phyloP scores from a whole-genome alignment of 1,140 invertebrate species.

The Orchesella cincta region DNA sequence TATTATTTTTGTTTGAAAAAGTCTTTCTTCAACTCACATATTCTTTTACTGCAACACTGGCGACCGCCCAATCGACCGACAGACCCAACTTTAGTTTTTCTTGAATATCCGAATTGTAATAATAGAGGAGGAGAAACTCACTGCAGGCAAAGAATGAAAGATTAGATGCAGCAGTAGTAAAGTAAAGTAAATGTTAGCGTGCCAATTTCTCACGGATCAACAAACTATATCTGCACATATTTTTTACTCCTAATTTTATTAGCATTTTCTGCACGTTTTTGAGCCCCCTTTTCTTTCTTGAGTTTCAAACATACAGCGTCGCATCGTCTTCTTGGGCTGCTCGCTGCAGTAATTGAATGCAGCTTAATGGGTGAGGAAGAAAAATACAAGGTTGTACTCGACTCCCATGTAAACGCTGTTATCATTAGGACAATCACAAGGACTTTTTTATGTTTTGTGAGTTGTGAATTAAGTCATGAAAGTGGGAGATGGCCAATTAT shows the following conservation, averaged over 20 bases:
- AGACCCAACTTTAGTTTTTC: too few relatives aligned
- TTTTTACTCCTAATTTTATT: background rate
- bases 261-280: background rate
- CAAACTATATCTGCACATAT: background rate
- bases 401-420: too few relatives aligned
- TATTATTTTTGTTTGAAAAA: too few relatives aligned
- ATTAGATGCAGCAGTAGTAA: too few relatives aligned
- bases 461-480: slow-evolving; percentile 14
- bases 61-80: too few relatives aligned
- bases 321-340: background rate
- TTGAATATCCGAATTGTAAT: too few relatives aligned
- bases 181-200: background rate
- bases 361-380: background rate
- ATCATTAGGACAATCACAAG: too few relatives aligned
- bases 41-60: too few relatives aligned
- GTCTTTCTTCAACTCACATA: too few relatives aligned
- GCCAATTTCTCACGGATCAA: slow-evolving; percentile 2
- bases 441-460: background rate
- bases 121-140: too few relatives aligned
- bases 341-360: background rate
- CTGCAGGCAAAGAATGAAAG: too few relatives aligned
- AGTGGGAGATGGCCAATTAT: background rate
- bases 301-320: background rate
- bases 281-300: background rate
- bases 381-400: background rate